Evolutionary conservation across 2,113 vertebrate species (phyloP), one percentile per base, ranked within the genome.

Genomic region (Cephalopholis sonnerati): DNA sequence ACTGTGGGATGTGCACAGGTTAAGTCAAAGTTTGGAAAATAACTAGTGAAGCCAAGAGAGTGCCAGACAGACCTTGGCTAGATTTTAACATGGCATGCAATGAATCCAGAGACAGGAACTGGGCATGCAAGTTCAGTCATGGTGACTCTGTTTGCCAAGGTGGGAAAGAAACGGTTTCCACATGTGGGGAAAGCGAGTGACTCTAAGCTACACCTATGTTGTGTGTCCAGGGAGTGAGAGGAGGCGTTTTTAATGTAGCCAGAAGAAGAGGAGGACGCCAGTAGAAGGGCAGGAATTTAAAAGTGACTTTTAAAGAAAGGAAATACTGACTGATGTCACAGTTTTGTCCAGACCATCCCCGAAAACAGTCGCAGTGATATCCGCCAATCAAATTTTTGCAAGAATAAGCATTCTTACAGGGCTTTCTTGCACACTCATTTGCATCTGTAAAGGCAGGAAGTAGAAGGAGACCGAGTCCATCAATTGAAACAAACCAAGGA

Each of bases 331-430:
- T 98, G 96, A 97, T 97, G 90, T 98, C 96, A 97, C 98, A 99
- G 96, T 99, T 97, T 91, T 93, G 92, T 96, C 98, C 98, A 89
- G 96, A 96, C 98, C 98, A 99, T 97, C 97, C 98, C 88, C 95
- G 95, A 95, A 97, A 94, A 96, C 98, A 99, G 96, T 94, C 93
- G 96, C 98, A 99, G 96, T 96, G 97, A 99, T 99, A 99, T 97
- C 97, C 97, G 94, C 98, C 98, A 97, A 99, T 98, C 96, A 99
- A 96, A 96, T 99, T 99, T 99, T 98, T 99, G 98, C 98, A 99
- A 96, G 96, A 97, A 87, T 95, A 91, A 97, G 98, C 97, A 87
- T 99, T 97, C 95, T 96, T 93, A 93, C 98, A 99, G 94, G 97
- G 98, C 87, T 95, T 96, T 93, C 95, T 96, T 88, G 96, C 94